These are phyloP conservation scores for Chironomus tentans DNA, from an alignment of 2,888 invertebrate genomes.

Conservation along the genomic window DNA sequence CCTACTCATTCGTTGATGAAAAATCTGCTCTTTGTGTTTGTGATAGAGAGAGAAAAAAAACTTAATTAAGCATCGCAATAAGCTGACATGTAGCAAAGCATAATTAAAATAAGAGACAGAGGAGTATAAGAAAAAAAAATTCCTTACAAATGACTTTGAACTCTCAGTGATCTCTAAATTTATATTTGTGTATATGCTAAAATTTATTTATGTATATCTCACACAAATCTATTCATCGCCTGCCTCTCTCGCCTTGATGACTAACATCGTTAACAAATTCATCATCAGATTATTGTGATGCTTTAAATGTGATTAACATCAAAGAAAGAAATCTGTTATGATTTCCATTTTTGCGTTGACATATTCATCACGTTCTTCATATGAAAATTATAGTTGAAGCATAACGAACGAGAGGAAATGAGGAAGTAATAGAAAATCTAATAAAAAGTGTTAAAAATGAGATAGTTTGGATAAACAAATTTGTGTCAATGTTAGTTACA, in stretches of 20 bases:
- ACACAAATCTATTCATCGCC: not conserved
- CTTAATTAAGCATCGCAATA: constrained; percentile 8
- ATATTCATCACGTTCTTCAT: constrained; percentile 10
- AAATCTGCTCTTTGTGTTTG: too few relatives aligned
- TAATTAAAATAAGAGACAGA: not conserved
- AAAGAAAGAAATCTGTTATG: constrained; percentile 15
- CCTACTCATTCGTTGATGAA: too few relatives aligned
- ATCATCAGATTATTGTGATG: constrained; percentile 18
- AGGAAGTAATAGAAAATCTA: not conserved
- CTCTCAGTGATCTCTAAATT: not conserved
- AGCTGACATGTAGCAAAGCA: not conserved
- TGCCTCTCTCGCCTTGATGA: not conserved
- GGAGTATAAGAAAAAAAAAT: not conserved
- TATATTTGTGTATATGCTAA: not conserved
- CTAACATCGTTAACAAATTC: constrained; percentile 20
- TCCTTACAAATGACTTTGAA: not conserved
- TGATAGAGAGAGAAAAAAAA: not conserved
- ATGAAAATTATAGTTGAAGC: not conserved
- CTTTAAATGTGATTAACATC: constrained; percentile 17
- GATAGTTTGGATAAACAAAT: constrained; percentile 15
- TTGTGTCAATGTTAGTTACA: too few relatives aligned
- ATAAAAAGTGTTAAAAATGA: constrained; percentile 17
- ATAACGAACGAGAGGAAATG: not conserved
- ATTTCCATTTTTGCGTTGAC: constrained; percentile 16
- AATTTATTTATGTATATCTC: not conserved